phyloP scores from a whole-genome alignment of 2,113 vertebrate species.

The Archocentrus centrarchus region DNA sequence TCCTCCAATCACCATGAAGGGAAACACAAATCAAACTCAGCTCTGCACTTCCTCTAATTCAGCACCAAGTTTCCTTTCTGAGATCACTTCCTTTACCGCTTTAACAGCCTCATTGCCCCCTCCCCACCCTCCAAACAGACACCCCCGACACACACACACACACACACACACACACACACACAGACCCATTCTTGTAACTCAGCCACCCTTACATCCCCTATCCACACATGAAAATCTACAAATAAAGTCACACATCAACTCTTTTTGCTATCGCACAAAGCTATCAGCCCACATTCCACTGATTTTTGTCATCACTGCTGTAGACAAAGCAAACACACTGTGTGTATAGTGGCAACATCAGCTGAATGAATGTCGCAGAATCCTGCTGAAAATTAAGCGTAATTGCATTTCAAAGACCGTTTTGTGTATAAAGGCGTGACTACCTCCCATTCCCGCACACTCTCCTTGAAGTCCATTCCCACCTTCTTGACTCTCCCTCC shows the following conservation, averaged over 20 bases:
- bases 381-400: constrained; percentile 5
- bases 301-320: constrained; percentile 28
- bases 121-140: neutral
- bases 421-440: neutral
- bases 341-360: constrained; percentile 57
- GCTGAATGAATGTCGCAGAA: constrained; percentile 12
- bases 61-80: constrained; percentile 71
- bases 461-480: neutral
- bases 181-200: neutral
- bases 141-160: neutral
- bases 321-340: constrained; percentile 68
- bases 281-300: constrained; percentile 49
- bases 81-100: constrained; percentile 66
- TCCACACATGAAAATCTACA: constrained; percentile 33
- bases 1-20: constrained; percentile 38
- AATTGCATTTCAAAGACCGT: constrained; percentile 15
- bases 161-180: constrained; percentile 12
- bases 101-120: constrained; percentile 50
- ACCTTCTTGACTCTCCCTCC: neutral
- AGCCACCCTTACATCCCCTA: constrained; percentile 30
- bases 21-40: constrained; percentile 66
- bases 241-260: constrained; percentile 54
- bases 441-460: neutral
- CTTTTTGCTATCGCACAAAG: constrained; percentile 44
- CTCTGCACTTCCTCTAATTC: constrained; percentile 77